Evolutionary conservation across 30 jellyfish, hydroid and myxozoan species (phyloP).

Genomic region (Turritopsis dohrnii): DNA sequence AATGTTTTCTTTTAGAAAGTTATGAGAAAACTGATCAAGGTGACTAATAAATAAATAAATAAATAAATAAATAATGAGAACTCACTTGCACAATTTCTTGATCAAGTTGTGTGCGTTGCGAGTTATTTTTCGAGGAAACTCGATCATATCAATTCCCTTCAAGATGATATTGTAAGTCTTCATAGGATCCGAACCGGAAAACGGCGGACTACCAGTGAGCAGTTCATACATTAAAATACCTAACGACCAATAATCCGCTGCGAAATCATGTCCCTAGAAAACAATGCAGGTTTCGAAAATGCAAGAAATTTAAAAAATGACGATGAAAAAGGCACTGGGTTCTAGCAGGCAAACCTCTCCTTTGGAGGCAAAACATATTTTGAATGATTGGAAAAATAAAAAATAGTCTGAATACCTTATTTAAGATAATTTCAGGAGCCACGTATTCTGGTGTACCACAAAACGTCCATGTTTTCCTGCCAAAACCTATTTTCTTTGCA

Average conservation of each 20-base stretch:
- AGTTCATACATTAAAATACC: constrained; percentile 98
- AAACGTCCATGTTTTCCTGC: constrained; percentile 97
- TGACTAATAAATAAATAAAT: neutral
- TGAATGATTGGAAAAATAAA: too few relatives aligned
- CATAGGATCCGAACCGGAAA: constrained; percentile 99
- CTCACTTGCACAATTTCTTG: constrained; percentile 98
- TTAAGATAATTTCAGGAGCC: constrained; percentile 96
- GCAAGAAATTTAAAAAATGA: neutral
- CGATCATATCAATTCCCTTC: constrained; percentile 96
- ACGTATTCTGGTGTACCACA: constrained; percentile 99
- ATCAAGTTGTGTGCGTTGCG: constrained; percentile 93
- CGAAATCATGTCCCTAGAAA: constrained; percentile 96
- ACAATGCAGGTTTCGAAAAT: neutral
- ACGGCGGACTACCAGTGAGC: constrained; percentile 98
- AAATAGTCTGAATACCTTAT: too few relatives aligned
- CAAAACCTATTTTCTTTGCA: constrained; percentile 97
- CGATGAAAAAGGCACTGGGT: too few relatives aligned
- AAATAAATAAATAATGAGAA: neutral
- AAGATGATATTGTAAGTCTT: constrained; percentile 89
- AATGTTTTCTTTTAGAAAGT: neutral
- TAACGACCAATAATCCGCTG: constrained; percentile 98
- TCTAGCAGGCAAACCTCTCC: too few relatives aligned
- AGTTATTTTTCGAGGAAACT: constrained; percentile 87
- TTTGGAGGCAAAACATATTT: neutral
- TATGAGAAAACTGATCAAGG: neutral